These are phyloP conservation scores for Sinocyclocheilus anophthalmus DNA, from an alignment of 2,113 vertebrate genomes.

Conservation along the genomic window DNA sequence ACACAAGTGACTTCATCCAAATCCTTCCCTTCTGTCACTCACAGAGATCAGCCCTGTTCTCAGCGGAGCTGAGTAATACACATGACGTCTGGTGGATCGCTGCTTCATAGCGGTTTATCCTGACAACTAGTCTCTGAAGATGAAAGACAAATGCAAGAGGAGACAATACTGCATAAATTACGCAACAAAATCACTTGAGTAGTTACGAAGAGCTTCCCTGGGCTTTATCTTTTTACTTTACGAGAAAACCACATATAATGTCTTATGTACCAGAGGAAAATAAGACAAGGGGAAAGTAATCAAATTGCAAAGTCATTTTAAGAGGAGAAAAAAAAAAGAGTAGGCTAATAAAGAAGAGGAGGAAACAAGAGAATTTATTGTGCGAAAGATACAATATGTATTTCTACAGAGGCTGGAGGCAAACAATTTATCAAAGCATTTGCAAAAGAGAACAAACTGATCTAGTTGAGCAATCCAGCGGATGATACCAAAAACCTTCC, in stretches of 20 bases:
- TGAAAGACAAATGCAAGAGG: not conserved
- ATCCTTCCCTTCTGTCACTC: slow-evolving; percentile 28
- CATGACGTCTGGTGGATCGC: slow-evolving; percentile 27
- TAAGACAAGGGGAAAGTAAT: slow-evolving; percentile 37
- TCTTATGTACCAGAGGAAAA: not conserved
- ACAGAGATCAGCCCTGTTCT: not conserved
- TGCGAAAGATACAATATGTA: slow-evolving; percentile 8
- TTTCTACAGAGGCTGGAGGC: slow-evolving; percentile 32
- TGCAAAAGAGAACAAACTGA: not conserved
- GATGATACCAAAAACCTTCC: not conserved
- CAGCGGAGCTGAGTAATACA: not conserved
- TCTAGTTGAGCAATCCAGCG: slow-evolving; percentile 10
- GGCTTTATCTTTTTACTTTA: not conserved
- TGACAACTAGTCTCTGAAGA: slow-evolving; percentile 20
- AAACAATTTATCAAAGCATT: slow-evolving; percentile 31
- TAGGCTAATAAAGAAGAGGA: slow-evolving; percentile 5
- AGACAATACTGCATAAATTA: not conserved
- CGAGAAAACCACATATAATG: slow-evolving; percentile 6
- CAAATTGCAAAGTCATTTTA: slow-evolving; percentile 44
- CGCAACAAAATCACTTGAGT: not conserved
- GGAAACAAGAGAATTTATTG: slow-evolving; percentile 21
- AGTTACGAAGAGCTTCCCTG: not conserved
- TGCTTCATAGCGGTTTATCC: slow-evolving; percentile 14
- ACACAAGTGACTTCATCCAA: slow-evolving; percentile 22
- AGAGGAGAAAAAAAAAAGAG: slow-evolving; percentile 3